These are phyloP conservation scores for Amphipyra berbera DNA, from an alignment of 2,888 invertebrate genomes.

Conservation along the genomic window DNA sequence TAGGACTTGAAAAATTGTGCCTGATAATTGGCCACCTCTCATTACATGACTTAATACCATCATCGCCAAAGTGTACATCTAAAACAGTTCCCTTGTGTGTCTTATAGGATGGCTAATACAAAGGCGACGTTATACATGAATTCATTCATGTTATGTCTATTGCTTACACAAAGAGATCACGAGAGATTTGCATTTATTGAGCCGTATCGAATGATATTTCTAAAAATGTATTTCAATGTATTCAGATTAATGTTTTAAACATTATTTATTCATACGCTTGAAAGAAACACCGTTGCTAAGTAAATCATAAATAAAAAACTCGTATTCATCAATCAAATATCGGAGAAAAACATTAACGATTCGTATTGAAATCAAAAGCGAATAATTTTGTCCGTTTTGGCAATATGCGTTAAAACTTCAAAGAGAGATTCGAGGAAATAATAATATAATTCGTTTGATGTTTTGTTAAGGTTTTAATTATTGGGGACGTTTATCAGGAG, in stretches of 20 bases:
- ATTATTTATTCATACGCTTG: slow-evolving; percentile 25
- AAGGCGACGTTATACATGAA: too few species aligned
- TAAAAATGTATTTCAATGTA: background rate
- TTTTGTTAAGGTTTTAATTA: slow-evolving; percentile 10
- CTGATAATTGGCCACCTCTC: too few species aligned
- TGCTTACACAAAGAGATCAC: too few species aligned
- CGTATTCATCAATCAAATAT: slow-evolving; percentile 42
- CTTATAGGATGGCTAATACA: too few species aligned
- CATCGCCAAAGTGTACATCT: too few species aligned
- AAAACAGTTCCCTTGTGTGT: too few species aligned
- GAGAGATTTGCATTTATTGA: too few species aligned
- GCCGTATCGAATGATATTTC: too few species aligned
- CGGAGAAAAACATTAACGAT: slow-evolving; percentile 27
- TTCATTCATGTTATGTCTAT: too few species aligned
- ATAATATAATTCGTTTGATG: slow-evolving; percentile 7
- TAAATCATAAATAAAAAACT: slow-evolving; percentile 29
- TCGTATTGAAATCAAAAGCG: slow-evolving; percentile 20
- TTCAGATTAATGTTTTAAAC: slow-evolving; percentile 5
- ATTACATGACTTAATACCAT: too few species aligned
- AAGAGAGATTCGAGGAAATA: slow-evolving; percentile 7
- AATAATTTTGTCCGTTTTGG: slow-evolving; percentile 21
- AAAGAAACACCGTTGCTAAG: slow-evolving; percentile 12
- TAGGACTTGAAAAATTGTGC: too few species aligned
- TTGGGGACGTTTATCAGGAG: background rate
- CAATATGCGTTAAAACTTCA: slow-evolving; percentile 25